Conservation (phyloP, 2,113 vertebrate genomes). For the Lycaon pictus region DNA sequence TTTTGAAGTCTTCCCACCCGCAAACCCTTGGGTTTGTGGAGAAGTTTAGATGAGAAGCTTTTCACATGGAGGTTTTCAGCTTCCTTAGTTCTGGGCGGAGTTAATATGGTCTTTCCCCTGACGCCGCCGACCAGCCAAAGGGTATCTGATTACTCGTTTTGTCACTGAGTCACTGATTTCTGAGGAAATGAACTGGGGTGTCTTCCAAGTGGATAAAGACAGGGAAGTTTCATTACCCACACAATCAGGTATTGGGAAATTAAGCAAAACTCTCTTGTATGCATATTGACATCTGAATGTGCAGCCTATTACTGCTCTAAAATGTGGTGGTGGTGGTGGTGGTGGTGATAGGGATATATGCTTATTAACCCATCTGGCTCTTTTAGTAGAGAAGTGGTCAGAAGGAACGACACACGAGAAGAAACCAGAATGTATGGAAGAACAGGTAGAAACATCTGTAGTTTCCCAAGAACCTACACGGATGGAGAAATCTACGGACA, state of each 20-base stretch:
- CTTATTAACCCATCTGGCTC: slow-evolving; percentile 39
- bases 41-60: neutral
- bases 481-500: slow-evolving; percentile 81
- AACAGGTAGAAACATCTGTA: neutral
- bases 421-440: slow-evolving; percentile 66
- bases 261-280: neutral
- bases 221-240: neutral
- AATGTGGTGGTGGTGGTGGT: neutral
- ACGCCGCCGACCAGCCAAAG: neutral
- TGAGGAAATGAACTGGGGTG: neutral
- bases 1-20: neutral
- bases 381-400: slow-evolving; percentile 82
- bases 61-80: neutral
- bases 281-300: neutral
- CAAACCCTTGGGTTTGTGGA: neutral
- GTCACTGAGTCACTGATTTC: neutral
- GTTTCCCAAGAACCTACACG: slow-evolving; percentile 60
- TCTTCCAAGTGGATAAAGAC: neutral
- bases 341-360: no score
- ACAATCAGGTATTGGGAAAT: neutral
- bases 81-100: neutral
- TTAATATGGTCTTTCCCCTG: neutral
- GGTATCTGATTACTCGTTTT: neutral
- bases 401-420: slow-evolving; percentile 67
- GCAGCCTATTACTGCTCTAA: neutral